Evolutionary conservation across 1,140 invertebrate species (phyloP).

Genomic region (Bombus pyrosoma): DNA sequence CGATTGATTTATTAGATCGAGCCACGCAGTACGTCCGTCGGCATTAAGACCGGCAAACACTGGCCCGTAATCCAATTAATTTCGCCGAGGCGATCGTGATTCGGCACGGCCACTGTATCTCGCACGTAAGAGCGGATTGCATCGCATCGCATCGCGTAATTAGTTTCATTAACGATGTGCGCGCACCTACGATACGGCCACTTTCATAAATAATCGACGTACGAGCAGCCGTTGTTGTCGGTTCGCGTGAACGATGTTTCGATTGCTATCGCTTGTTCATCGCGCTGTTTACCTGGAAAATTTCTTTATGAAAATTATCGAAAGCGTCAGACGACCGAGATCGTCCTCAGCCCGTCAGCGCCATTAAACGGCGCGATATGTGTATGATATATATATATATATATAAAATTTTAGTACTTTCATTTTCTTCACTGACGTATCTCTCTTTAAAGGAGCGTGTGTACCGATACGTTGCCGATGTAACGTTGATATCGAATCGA

Average conservation of each 20-base stretch:
- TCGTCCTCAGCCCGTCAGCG: too few relatives aligned
- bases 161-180: conserved; percentile 59
- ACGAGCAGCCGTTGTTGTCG: background rate
- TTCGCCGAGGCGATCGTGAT: conserved; percentile 56
- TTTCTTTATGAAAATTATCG: background rate
- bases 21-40: conserved; percentile 24
- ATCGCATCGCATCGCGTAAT: conserved; percentile 55
- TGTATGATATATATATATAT: too few relatives aligned
- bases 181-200: conserved; percentile 40
- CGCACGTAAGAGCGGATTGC: conserved; percentile 49
- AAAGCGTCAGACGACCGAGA: too few relatives aligned
- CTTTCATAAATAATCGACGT: conserved; percentile 49
- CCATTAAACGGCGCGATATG: too few relatives aligned
- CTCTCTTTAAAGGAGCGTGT: background rate
- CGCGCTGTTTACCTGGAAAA: background rate
- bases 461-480: background rate
- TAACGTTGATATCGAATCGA: background rate
- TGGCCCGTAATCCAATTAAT: conserved; percentile 60
- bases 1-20: conserved; percentile 63
- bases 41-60: conserved; percentile 60
- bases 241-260: background rate
- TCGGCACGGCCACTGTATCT: conserved; percentile 26
- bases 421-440: background rate
- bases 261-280: background rate
- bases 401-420: background rate